A percentile compares a stretch with the other conserved stretches of the same genome.
These are phyloP conservation scores for Epicauta chinensis DNA, from an alignment of 1,140 invertebrate species.

Conservation along the genomic window DNA sequence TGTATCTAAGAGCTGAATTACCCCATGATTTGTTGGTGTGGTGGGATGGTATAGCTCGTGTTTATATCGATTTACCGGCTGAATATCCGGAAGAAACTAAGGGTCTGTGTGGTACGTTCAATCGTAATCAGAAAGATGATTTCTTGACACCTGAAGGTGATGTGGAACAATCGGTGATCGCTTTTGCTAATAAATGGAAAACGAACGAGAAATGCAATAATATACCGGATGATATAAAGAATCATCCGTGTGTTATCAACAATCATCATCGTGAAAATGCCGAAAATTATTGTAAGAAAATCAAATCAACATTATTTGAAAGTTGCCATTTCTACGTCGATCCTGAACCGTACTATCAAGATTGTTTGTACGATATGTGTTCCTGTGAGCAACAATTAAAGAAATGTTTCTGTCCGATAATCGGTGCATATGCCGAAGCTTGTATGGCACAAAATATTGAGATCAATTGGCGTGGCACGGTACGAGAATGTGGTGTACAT, in stretches of 20 bases:
- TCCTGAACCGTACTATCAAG: conserved; percentile 66
- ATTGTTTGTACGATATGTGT: conserved; percentile 84
- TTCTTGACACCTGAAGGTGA: conserved; percentile 82
- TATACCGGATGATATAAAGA: conserved; percentile 46
- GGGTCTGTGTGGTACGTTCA: conserved; percentile 86
- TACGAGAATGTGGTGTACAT: conserved; percentile 70
- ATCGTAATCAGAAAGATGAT: conserved; percentile 80
- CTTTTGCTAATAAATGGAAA: conserved; percentile 88
- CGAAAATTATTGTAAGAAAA: conserved; percentile 61
- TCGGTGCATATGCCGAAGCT: conserved; percentile 72
- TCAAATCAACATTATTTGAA: conserved; percentile 60
- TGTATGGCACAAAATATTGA: conserved; percentile 62
- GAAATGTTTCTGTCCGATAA: conserved; percentile 71
- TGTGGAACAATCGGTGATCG: conserved; percentile 62
- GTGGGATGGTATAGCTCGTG: conserved; percentile 77
- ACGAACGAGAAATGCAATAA: conserved; percentile 64
- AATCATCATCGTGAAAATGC: conserved; percentile 61
- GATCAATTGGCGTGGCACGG: conserved; percentile 71
- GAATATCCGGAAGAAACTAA: conserved; percentile 58
- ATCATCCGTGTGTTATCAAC: conserved; percentile 65
- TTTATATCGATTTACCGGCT: conserved; percentile 74
- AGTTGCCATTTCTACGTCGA: conserved; percentile 56
- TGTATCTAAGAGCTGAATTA: conserved; percentile 43
- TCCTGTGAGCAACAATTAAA: conserved; percentile 50
- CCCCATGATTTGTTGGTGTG: conserved; percentile 70